A percentile compares a stretch with the other conserved stretches of the same genome.
phyloP scores from a whole-genome alignment of 2,888 invertebrate genomes.

The Pyrocoelia pectoralis region DNA sequence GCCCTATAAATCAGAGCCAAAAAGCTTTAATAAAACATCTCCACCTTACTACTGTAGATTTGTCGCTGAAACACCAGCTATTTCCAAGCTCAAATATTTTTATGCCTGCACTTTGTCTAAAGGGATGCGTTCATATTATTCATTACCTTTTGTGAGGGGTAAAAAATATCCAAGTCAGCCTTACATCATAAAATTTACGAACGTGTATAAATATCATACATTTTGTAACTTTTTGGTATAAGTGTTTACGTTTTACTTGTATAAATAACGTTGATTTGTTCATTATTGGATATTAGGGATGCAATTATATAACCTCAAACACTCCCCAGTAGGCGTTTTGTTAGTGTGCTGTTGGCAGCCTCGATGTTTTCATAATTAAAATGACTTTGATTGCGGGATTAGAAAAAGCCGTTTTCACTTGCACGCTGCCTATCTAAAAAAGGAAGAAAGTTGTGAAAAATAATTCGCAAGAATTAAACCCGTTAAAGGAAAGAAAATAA shows the following conservation, averaged over 20 bases:
- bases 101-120: constrained; percentile 59
- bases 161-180: constrained; percentile 34
- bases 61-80: constrained; percentile 51
- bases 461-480: no score
- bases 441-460: no score
- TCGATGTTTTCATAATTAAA: no score
- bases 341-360: no score
- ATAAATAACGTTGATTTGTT: not conserved
- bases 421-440: no score
- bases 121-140: constrained; percentile 52
- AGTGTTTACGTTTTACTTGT: constrained; percentile 4
- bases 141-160: constrained; percentile 45
- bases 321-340: no score
- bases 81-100: constrained; percentile 58
- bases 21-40: constrained; percentile 59
- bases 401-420: no score
- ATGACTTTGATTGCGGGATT: no score
- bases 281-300: no score
- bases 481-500: no score
- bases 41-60: constrained; percentile 46
- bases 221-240: constrained; percentile 9
- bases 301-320: no score
- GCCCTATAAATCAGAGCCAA: constrained; percentile 57
- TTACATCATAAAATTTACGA: constrained; percentile 22
- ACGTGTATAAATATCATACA: constrained; percentile 21